A percentile compares a stretch with the other conserved stretches of the same genome.
Conservation (phyloP, 2,797 vertebrate genomes). For the Orestias chungarensis region DNA sequence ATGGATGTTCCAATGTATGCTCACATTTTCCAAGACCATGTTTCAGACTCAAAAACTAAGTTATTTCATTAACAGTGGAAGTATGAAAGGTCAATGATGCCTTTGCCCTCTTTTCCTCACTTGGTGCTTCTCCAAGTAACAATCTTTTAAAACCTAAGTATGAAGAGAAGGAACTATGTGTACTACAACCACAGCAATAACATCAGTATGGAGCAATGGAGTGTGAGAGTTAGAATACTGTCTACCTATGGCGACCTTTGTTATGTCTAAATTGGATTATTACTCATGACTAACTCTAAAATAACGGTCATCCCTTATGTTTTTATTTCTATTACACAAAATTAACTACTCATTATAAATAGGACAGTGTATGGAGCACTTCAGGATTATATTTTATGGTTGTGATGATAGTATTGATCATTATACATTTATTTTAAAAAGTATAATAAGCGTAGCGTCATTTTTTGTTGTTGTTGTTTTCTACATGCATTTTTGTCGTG, state of each 20-base stretch:
- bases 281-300: not conserved
- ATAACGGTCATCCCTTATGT: not conserved
- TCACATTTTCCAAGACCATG: conserved; percentile 7
- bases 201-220: not conserved
- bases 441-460: too few relatives aligned
- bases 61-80: conserved; percentile 19
- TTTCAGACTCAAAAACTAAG: conserved; percentile 13
- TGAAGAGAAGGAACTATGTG: conserved; percentile 11
- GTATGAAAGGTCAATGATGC: conserved; percentile 29
- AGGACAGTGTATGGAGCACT: too few relatives aligned
- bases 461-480: not conserved
- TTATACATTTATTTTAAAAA: not conserved
- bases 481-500: not conserved
- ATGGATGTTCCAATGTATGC: conserved; percentile 10
- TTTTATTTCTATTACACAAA: not conserved
- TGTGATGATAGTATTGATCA: not conserved
- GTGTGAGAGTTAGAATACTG: not conserved
- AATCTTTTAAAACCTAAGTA: conserved; percentile 14
- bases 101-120: conserved; percentile 9
- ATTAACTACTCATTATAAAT: not conserved
- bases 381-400: not conserved
- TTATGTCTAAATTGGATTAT: too few relatives aligned
- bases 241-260: too few relatives aligned
- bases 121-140: conserved; percentile 25
- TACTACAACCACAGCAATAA: not conserved